Conservation (phyloP, 2,888 invertebrate genomes). For the Euproctis similis region DNA sequence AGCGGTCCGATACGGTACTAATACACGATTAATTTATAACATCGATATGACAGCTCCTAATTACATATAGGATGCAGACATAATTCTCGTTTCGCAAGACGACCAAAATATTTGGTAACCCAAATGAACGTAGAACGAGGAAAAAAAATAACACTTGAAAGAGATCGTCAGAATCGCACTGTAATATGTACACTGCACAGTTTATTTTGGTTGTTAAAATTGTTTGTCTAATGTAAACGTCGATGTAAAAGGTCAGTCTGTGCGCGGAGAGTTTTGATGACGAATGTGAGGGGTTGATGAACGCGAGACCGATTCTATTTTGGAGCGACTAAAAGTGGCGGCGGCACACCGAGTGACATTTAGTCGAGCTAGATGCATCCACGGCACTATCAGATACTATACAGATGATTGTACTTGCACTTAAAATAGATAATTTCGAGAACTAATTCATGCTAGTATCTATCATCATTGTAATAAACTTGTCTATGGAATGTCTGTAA, state of each 20-base stretch:
- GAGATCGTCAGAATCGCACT: slow-evolving; percentile 8
- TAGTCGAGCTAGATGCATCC: slow-evolving; percentile 67
- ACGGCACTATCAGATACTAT: slow-evolving; percentile 43
- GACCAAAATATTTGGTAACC: slow-evolving; percentile 26
- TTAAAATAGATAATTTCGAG: slow-evolving; percentile 14
- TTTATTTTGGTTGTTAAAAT: slow-evolving; percentile 22
- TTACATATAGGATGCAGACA: slow-evolving; percentile 35
- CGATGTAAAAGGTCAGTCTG: slow-evolving; percentile 54
- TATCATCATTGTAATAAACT: too few species aligned
- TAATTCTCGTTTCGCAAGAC: slow-evolving; percentile 25
- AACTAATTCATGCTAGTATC: too few species aligned
- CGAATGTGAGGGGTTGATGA: slow-evolving; percentile 72
- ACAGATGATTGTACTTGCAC: slow-evolving; percentile 28
- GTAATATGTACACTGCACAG: slow-evolving; percentile 17
- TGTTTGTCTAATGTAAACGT: slow-evolving; percentile 27
- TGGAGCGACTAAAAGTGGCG: slow-evolving; percentile 67
- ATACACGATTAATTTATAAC: slow-evolving; percentile 62
- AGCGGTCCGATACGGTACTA: slow-evolving; percentile 45
- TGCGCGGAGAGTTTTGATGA: slow-evolving; percentile 46
- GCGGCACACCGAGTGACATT: slow-evolving; percentile 72
- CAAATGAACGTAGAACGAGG: slow-evolving; percentile 23
- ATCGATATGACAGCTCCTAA: slow-evolving; percentile 59
- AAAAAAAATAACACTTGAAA: slow-evolving; percentile 15
- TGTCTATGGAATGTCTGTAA: too few species aligned
- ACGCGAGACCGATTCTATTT: slow-evolving; percentile 66